phyloP scores from a whole-genome alignment of 1,140 invertebrate species.

The Papilio polyxenes region DNA sequence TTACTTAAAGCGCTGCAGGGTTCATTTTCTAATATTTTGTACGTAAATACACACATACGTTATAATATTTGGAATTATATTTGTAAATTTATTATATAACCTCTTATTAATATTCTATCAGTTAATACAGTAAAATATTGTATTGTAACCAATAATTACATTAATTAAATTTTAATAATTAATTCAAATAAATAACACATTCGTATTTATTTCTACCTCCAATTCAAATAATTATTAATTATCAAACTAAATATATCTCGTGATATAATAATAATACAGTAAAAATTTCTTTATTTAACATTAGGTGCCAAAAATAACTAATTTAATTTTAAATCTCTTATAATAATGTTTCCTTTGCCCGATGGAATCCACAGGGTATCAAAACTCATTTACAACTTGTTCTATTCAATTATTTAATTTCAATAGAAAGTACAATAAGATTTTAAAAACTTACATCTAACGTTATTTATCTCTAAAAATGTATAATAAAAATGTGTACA shows the following conservation, averaged over 20 bases:
- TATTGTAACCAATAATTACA: neutral
- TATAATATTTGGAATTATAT: no score
- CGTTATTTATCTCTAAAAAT: no score
- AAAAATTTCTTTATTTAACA: neutral
- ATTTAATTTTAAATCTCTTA: neutral
- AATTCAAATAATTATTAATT: neutral
- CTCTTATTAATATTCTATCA: neutral
- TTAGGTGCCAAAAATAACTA: neutral
- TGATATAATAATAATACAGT: neutral
- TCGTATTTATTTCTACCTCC: neutral
- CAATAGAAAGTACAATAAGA: no score
- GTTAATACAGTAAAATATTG: neutral
- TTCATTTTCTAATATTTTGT: neutral
- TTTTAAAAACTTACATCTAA: no score
- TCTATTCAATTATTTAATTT: no score
- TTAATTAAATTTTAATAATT: neutral
- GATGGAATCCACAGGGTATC: neutral
- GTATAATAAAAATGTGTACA: no score
- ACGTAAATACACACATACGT: neutral
- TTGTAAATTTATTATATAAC: no score
- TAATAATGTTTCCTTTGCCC: neutral
- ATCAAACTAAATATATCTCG: neutral
- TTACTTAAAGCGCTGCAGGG: neutral
- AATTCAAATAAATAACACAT: neutral
- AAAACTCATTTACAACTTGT: no score